These are phyloP conservation scores for Chrysemys picta DNA, from an alignment of 2,113 vertebrate species.

Conservation along the genomic window DNA sequence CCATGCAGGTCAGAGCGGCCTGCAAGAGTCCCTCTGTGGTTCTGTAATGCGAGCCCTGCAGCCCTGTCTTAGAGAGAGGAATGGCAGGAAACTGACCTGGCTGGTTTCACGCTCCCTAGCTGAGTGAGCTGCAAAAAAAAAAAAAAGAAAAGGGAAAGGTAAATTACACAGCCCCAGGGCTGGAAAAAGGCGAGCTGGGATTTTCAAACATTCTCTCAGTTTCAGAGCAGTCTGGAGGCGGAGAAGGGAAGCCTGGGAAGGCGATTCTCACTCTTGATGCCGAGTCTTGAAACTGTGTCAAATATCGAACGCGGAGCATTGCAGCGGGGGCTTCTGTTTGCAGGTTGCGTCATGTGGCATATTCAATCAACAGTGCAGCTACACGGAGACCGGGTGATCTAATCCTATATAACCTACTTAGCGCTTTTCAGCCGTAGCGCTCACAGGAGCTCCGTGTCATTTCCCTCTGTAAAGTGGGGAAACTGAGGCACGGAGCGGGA, in stretches of 20 bases:
- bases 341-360: no score
- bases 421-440: not conserved
- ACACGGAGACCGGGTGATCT: no score
- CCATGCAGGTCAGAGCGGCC: not conserved
- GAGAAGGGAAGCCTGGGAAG: not conserved
- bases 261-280: not conserved
- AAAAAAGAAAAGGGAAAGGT: not conserved
- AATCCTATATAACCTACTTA: no score
- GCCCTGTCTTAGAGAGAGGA: no score
- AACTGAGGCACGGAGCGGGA: not conserved
- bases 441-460: not conserved
- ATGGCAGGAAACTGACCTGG: not conserved
- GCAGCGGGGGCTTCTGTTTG: no score
- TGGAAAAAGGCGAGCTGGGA: not conserved
- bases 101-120: not conserved
- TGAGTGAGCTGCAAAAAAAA: not conserved
- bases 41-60: no score
- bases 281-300: not conserved
- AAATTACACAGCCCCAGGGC: not conserved
- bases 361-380: not conserved
- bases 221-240: no score
- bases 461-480: not conserved
- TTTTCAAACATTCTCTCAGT: not conserved
- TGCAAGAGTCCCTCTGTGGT: not conserved
- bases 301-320: rapidly evolving